Conservation (phyloP, 2,888 invertebrate species). For the Diarsia rubi region DNA sequence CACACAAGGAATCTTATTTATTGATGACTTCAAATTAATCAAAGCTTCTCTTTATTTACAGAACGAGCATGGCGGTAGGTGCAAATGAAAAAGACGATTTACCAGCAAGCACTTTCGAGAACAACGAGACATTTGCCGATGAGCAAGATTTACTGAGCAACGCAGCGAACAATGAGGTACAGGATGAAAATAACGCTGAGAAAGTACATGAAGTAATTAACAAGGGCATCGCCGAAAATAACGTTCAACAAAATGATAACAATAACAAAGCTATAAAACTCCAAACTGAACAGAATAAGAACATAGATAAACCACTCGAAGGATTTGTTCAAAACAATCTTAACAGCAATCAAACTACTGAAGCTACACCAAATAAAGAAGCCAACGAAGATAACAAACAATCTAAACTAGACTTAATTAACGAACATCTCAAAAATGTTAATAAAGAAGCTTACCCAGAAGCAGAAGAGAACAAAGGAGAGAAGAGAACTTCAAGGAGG, state of each 20-base stretch:
- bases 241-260: constrained; percentile 15
- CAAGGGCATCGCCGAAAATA: constrained; percentile 19
- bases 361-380: constrained; percentile 32
- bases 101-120: constrained; percentile 31
- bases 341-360: constrained; percentile 13
- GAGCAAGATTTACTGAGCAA: constrained; percentile 37
- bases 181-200: constrained; percentile 3
- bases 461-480: constrained; percentile 55
- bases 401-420: constrained; percentile 41
- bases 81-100: constrained; percentile 27
- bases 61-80: constrained; percentile 62
- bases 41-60: constrained; percentile 37
- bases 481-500: constrained; percentile 57
- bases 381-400: constrained; percentile 35
- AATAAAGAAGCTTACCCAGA: constrained; percentile 45
- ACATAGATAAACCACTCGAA: constrained; percentile 21
- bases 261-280: constrained; percentile 16
- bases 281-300: constrained; percentile 25
- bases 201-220: constrained; percentile 32
- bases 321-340: constrained; percentile 12
- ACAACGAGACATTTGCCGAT: constrained; percentile 34
- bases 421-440: constrained; percentile 40
- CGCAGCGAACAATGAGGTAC: constrained; percentile 21
- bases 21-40: constrained; percentile 19
- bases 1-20: neutral